phyloP scores from a whole-genome alignment of 2,113 vertebrate species.

The Psittacula cyanocephala region DNA sequence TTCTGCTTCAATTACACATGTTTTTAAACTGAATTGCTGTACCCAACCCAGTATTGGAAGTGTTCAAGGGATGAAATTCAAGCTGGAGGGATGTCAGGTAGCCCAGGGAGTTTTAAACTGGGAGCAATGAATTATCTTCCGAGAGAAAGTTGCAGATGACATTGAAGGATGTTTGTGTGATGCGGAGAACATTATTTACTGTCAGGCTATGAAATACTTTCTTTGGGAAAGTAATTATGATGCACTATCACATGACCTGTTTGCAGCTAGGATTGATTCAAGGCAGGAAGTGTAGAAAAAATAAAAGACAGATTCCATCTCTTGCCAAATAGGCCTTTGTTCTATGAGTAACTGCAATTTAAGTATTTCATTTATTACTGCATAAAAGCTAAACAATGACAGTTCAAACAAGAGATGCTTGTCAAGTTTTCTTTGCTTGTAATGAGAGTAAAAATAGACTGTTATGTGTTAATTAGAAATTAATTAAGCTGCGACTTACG shows the following conservation, averaged over 20 bases:
- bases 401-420: background rate
- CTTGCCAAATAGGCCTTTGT: background rate
- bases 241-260: rapidly evolving
- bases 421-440: background rate
- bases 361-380: background rate
- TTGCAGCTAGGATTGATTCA: background rate
- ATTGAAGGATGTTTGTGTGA: background rate
- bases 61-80: background rate
- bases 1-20: background rate
- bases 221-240: background rate
- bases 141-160: background rate
- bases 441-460: background rate
- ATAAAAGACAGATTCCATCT: background rate
- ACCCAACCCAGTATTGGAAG: background rate
- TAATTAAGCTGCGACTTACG: background rate
- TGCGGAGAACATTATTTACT: background rate
- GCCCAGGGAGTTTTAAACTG: background rate
- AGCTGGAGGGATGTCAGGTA: background rate
- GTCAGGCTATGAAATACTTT: background rate
- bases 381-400: background rate
- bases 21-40: background rate
- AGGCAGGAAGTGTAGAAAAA: background rate
- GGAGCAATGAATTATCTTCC: background rate
- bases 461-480: background rate
- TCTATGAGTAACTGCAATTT: background rate